Base-by-base conservation (phyloP, 2,113 vertebrate species). In the Vombatus ursinus region DNA sequence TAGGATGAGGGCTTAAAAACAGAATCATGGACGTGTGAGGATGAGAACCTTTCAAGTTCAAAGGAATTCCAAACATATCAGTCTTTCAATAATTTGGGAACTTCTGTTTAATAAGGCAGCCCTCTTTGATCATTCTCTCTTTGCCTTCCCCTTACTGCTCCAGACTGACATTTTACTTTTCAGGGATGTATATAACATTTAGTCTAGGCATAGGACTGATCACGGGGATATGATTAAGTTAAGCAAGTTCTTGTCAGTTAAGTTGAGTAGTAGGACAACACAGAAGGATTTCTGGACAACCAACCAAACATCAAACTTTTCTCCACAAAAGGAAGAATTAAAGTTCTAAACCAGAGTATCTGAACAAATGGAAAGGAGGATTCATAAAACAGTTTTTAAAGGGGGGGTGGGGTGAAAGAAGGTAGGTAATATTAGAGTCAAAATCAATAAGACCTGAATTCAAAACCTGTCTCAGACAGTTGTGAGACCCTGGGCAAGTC, bases 1-100 rank as follows among this genome's bases (percentile, higher is more conserved):
- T 44, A 93, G 54, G 90, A 97, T 93, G 51, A 52, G 53, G 91
- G 68, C 54, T 97, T 49, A 93, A 92, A 90, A 97, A 93, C 91
- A 96, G 96, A 90, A 96, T 68, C 23, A 84, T 0, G 11, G 68
- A 57, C 61, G n/a, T 93, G 90, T 49, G 23, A 95, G 52, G 37
- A 93, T 77, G 37, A 52, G 96, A 95, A 91, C 96, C 93, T 91
- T 91, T 94, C 49, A 93, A 91, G 24, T 57, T 44, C 53, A 93
- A 92, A 92, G 53, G 47, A 95, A 96, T 90, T 95, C 37, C 16
- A 96, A 93, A 89, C 95, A 57, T 31, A 92, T 8, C 37, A 90
- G 89, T 6, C 12, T 7, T 95, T 93, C 84, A 68, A 93, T 90
- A 89, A 90, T 84, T 92, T 93, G 94, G 3, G 23, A 2, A 1